Evolutionary conservation across 2,113 vertebrate genomes (phyloP).

Genomic region (Isurus oxyrinchus): DNA sequence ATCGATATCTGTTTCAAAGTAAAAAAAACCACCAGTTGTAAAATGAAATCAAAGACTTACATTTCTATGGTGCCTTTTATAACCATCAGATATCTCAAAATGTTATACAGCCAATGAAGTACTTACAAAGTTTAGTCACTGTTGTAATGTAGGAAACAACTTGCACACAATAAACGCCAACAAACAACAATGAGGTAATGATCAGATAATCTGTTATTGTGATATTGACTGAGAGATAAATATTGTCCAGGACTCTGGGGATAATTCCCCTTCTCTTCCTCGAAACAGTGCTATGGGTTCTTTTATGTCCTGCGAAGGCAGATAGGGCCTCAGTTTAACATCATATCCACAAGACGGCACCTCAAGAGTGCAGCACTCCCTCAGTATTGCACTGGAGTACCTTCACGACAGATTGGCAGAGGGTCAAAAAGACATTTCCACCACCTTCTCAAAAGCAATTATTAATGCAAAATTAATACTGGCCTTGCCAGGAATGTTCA

Average conservation of each 20-base stretch:
- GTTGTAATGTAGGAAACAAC: not conserved
- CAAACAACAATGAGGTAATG: not conserved
- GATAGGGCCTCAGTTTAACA: not conserved
- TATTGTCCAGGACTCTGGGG: too few species aligned
- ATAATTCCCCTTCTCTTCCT: too few species aligned
- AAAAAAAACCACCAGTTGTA: not conserved
- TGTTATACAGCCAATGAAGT: not conserved
- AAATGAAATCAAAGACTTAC: not conserved
- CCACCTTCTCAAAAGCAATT: too few species aligned
- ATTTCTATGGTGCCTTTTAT: not conserved
- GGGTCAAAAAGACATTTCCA: too few species aligned
- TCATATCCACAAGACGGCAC: not conserved
- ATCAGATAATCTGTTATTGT: too few species aligned
- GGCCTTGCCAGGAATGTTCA: too few species aligned
- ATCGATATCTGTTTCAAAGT: slow-evolving; percentile 71
- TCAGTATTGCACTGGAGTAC: not conserved
- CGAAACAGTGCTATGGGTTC: not conserved
- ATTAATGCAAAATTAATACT: too few species aligned
- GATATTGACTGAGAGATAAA: too few species aligned
- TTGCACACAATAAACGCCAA: not conserved
- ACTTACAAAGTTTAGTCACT: too few species aligned
- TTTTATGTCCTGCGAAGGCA: not conserved
- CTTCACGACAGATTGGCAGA: too few species aligned
- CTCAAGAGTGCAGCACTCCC: not conserved
- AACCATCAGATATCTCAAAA: not conserved